These are phyloP conservation scores for Condylostylus longicornis DNA, from an alignment of 1,140 invertebrate species.

Conservation along the genomic window DNA sequence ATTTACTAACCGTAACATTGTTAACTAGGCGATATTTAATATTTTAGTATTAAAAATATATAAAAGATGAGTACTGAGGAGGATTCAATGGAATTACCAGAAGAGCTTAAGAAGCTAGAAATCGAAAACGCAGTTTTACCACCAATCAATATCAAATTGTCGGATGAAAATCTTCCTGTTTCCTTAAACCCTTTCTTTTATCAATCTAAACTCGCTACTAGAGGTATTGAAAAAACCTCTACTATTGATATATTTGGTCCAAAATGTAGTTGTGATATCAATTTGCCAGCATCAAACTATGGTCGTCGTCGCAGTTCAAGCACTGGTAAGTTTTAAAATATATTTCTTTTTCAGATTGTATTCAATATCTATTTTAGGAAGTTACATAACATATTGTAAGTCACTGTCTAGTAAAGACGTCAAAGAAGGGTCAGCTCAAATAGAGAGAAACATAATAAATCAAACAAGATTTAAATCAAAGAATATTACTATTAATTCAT, in stretches of 20 bases:
- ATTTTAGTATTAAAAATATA: too few species aligned
- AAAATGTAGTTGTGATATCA: constrained; percentile 16
- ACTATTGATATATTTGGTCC: constrained; percentile 2
- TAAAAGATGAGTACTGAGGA: too few species aligned
- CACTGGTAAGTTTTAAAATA: too few species aligned
- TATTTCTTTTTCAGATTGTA: too few species aligned
- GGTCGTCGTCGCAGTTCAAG: constrained; percentile 17
- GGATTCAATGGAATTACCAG: constrained; percentile 31
- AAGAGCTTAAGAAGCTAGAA: constrained; percentile 35
- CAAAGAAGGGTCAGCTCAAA: constrained; percentile 7
- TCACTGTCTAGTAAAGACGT: constrained; percentile 5
- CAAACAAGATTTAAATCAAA: constrained; percentile 14
- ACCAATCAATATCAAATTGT: constrained; percentile 11
- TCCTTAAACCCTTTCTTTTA: constrained; percentile 10
- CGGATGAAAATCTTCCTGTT: constrained; percentile 8
- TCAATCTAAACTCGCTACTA: not conserved
- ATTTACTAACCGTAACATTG: too few species aligned
- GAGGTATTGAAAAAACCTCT: constrained; percentile 1
- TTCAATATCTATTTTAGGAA: too few species aligned
- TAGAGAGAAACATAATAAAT: constrained; percentile 10
- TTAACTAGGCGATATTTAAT: too few species aligned
- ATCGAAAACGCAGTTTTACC: constrained; percentile 29
- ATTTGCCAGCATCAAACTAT: too few species aligned
- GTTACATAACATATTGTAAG: constrained; percentile 16
- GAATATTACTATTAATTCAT: constrained; percentile 2